Conservation (phyloP, 2,888 invertebrate genomes). For the Cistogaster globosa region DNA sequence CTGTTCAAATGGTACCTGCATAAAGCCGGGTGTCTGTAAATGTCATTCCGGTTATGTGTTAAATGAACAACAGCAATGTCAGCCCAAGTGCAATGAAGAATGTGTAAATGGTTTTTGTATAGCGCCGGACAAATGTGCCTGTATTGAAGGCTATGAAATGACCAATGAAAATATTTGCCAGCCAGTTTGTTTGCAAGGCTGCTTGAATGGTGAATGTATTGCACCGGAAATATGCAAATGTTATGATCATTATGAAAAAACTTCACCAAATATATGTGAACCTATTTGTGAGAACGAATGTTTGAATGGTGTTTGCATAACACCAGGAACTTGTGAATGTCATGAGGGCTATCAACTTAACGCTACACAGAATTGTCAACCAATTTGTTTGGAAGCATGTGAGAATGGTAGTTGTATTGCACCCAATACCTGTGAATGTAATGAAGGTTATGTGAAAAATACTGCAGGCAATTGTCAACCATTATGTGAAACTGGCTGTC, state of each 20-base stretch:
- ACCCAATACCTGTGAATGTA: slow-evolving; percentile 77
- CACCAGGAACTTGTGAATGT: slow-evolving; percentile 84
- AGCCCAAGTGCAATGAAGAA: slow-evolving; percentile 81
- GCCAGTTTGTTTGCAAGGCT: slow-evolving; percentile 77
- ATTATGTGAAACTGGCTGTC: slow-evolving; percentile 71
- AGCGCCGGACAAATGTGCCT: slow-evolving; percentile 84
- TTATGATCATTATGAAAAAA: slow-evolving; percentile 6
- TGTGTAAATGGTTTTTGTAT: slow-evolving; percentile 88
- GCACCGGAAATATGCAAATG: slow-evolving; percentile 77
- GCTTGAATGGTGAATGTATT: slow-evolving; percentile 77
- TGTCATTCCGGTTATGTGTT: slow-evolving; percentile 34
- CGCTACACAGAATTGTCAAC: slow-evolving; percentile 59
- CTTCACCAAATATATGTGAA: slow-evolving; percentile 49
- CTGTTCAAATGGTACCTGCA: slow-evolving; percentile 78
- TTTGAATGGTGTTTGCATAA: slow-evolving; percentile 87
- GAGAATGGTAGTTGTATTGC: slow-evolving; percentile 76
- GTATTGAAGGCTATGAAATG: slow-evolving; percentile 77
- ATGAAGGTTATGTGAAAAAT: slow-evolving; percentile 45
- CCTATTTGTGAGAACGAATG: slow-evolving; percentile 84
- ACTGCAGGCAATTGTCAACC: slow-evolving; percentile 64
- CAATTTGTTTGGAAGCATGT: slow-evolving; percentile 73
- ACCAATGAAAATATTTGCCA: slow-evolving; percentile 81
- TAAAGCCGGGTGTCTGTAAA: slow-evolving; percentile 76
- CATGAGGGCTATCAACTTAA: slow-evolving; percentile 62
- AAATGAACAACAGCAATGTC: slow-evolving; percentile 38